Conservation (phyloP, 2,797 vertebrate species). For the Hippocampus kuda region DNA sequence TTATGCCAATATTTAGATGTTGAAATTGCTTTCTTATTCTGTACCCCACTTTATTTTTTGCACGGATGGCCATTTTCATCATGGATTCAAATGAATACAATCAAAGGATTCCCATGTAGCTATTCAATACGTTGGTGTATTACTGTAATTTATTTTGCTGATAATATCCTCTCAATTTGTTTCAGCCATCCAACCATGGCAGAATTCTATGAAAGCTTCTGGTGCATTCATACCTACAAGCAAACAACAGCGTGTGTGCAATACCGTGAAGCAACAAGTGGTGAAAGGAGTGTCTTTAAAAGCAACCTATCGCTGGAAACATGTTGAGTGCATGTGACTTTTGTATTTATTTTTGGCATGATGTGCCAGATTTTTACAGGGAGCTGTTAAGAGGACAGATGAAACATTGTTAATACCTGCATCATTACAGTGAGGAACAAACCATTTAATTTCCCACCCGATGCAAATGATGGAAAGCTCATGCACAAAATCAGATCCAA, state of each 20-base stretch:
- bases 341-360: neutral
- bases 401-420: neutral
- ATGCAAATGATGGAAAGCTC: neutral
- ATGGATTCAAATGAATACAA: conserved; percentile 1
- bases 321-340: neutral
- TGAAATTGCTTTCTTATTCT: neutral
- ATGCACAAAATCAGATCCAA: neutral
- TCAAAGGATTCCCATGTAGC: neutral
- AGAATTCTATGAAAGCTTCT: conserved; percentile 1
- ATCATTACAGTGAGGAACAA: neutral
- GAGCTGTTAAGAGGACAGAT: neutral
- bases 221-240: neutral
- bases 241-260: neutral
- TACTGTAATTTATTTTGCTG: neutral
- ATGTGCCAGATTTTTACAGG: conserved; percentile 2
- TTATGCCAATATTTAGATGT: neutral
- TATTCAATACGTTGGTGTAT: neutral
- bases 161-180: neutral
- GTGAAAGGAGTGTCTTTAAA: neutral
- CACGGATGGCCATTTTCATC: neutral
- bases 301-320: neutral
- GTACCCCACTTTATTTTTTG: neutral
- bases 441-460: neutral
- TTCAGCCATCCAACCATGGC: neutral
- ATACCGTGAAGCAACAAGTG: neutral